Evolutionary conservation across 2,113 vertebrate genomes (phyloP), one percentile per base, ranked within the genome.

Genomic region (Azemiops feae): DNA sequence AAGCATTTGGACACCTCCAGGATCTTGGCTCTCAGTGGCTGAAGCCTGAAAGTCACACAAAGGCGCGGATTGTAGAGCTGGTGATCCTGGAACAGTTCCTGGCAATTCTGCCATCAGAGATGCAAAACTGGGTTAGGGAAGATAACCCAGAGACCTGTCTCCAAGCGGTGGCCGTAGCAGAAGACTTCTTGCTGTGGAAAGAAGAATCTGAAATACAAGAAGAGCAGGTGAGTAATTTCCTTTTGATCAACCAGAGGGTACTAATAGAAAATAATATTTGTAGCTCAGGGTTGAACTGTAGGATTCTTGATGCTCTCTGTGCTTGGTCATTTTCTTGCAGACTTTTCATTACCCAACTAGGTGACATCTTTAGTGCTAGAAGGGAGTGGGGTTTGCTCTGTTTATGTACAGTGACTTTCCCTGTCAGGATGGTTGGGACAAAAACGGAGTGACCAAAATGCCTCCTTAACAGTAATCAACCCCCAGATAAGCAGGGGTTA

Each of bases 111-210:
- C 92, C 92, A 1, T 4, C 39, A 2, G 69, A 58, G 23, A 92
- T 92, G 92, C 92, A 85, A 43, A 58, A 81, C 54, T 92, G 92
- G 69, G 92, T 92, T 23, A 89, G 30, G 43, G 88, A 81, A 23
- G 92, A 86, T 1, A 30, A 58, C 12, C 92, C 92, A 1, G 23
- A 23, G 54, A 89, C 92, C 20, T 89, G 53, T 14, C 43, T 54
- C 54, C 69, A 92, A 54, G 92, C 92, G 0, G 92, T 92, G 88
- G 53, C 69, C 30, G 30, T 89, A 12, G 92, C 92, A 12, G 92
- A 92, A 23, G 88, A 60, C 34, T 92, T 92, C 92, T 85, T 92
- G 53, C 92, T 92, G 22, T 92, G 88, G 92, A 89, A 92, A 45
- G 92, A 92, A 43, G 92, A 85, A 45, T 45, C 43, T 0, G 92